phyloP scores from a whole-genome alignment of 2,113 vertebrate species.

The Otocyon megalotis region DNA sequence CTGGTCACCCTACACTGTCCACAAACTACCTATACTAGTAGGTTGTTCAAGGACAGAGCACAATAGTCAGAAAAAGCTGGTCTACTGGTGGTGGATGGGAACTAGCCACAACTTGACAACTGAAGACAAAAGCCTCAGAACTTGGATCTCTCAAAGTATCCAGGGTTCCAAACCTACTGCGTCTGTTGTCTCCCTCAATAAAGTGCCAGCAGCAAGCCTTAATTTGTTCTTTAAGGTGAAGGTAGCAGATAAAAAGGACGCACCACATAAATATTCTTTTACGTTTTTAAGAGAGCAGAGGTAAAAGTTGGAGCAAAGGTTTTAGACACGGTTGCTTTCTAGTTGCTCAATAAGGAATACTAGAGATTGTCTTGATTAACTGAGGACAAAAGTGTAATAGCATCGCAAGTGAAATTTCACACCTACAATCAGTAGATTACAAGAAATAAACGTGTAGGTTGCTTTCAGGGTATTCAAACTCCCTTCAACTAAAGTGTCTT shows the following conservation, averaged over 20 bases:
- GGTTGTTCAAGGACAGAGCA: neutral
- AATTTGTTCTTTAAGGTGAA: neutral
- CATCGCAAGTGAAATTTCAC: constrained; percentile 66
- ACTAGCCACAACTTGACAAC: constrained; percentile 15
- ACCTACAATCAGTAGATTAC: neutral
- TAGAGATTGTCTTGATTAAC: constrained; percentile 30
- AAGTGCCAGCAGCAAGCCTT: constrained; percentile 12
- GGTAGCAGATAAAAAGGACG: constrained; percentile 61
- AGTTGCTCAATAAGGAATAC: constrained; percentile 54
- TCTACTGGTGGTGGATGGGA: neutral
- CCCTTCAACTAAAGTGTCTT: constrained; percentile 45
- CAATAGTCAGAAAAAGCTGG: neutral
- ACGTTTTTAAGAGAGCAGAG: constrained; percentile 42
- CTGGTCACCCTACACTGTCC: neutral
- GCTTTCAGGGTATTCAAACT: constrained; percentile 63
- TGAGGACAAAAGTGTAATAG: constrained; percentile 6
- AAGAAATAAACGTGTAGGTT: constrained; percentile 43
- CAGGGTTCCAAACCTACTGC: neutral
- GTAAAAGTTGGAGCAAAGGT: neutral
- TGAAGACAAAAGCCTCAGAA: constrained; percentile 45
- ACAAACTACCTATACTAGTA: neutral
- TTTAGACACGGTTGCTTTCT: constrained; percentile 60
- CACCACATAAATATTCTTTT: constrained; percentile 45
- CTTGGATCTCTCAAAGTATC: constrained; percentile 7
- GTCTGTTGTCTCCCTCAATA: neutral